Evolutionary conservation across 2,888 invertebrate species (phyloP), one percentile per base, ranked within the genome.

Genomic region (Isotomurus palustris): DNA sequence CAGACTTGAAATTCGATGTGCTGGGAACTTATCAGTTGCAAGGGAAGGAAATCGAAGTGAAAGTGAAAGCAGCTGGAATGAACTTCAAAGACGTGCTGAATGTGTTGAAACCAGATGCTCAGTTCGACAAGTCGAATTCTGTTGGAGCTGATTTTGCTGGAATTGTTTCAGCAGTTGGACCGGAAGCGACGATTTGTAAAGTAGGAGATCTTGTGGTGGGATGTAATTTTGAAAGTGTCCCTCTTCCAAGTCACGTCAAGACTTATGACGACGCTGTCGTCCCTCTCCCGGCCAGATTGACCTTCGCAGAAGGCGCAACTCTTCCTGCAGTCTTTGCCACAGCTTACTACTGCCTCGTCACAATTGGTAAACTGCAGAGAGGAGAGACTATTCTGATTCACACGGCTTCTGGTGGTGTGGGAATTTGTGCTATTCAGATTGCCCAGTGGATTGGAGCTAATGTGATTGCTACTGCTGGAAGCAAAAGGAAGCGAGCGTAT

Each of bases 21-120:
- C 47, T 49, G 29, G 50, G 53, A 19, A 57, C 49, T 29, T 12
- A 17, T 4, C 21, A 50, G 8, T 17, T 62, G 19, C 41, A 52
- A 29, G 36, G 49, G 3, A 55, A 49, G 1, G 38, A 59, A 19
- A 27, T 64, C 36, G 64, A 64, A 56, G 36, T 65, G 10, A 53
- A 53, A 48, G 55, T 66, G 6, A 41, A 56, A 32, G 60, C 61
- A 1, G 58, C 52, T 17, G 62, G 58, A 6, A 40, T 66, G 10
- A 66, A 66, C 36, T 61, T 66, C 28, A 44, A 58, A 14, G 66
- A 66, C 24, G 41, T 66, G 28, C 57, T 64, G n/a, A 50, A 54
- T 5, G 59, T 64, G 1, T 38, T 64, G 27, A 58, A 57, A 19
- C 64, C 64, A 2, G 59, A 53, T 21, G 47, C 55, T 17, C 53